Conservation (phyloP, 2,113 vertebrate species). For the Rhineura floridana region DNA sequence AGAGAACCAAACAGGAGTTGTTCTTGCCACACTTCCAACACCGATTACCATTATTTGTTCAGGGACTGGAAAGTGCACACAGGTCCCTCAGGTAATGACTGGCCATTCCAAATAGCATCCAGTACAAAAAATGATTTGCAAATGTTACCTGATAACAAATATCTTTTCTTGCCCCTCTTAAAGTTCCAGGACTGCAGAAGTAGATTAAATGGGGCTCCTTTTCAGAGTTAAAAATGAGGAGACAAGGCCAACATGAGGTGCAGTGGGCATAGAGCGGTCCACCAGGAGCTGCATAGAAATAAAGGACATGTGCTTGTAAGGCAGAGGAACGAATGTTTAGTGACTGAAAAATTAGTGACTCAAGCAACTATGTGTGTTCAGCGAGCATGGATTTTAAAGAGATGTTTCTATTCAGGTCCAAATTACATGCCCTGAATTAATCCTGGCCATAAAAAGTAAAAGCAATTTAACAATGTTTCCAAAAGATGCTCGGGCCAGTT, state of each 20-base stretch:
- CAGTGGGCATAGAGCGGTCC: no score
- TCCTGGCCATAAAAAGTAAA: not conserved
- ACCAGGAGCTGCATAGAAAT: not conserved
- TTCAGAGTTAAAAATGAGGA: not conserved
- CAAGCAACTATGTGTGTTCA: not conserved
- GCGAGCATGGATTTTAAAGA: not conserved
- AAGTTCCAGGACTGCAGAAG: not conserved
- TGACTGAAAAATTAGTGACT: not conserved
- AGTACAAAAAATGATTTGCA: not conserved
- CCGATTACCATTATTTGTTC: fast-evolving
- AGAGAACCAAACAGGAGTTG: no score
- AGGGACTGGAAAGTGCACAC: not conserved
- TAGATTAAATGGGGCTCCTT: not conserved
- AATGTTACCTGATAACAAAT: not conserved
- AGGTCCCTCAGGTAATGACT: not conserved
- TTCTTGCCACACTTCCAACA: no score
- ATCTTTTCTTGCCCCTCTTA: not conserved
- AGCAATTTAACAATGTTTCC: not conserved
- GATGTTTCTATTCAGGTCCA: not conserved
- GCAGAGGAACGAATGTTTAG: not conserved
- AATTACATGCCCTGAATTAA: not conserved
- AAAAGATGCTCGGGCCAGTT: not conserved
- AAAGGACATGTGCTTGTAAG: not conserved
- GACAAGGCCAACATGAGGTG: not conserved
- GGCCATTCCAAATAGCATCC: not conserved